phyloP scores from a whole-genome alignment of 2,113 vertebrate species.

The Ardeotis arabs region DNA sequence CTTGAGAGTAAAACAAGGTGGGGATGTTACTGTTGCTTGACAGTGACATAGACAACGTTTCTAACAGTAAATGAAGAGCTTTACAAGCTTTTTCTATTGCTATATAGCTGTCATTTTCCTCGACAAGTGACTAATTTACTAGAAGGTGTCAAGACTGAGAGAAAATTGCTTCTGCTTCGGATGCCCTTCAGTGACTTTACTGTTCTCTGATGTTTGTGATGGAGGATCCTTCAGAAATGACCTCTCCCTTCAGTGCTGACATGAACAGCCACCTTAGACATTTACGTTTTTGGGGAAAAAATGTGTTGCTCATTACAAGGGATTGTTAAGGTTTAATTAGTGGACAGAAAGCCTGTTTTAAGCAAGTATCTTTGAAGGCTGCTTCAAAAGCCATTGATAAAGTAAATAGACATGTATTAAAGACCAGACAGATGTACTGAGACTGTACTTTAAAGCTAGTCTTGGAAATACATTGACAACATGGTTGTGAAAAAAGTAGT shows the following conservation, averaged over 20 bases:
- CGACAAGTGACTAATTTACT: conserved; percentile 44
- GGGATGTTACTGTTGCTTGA: background rate
- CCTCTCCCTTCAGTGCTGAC: conserved; percentile 6
- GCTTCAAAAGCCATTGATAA: conserved; percentile 35
- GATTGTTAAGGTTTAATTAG: conserved; percentile 56
- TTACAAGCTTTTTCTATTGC: background rate
- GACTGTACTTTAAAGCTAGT: background rate
- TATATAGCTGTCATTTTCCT: conserved; percentile 34
- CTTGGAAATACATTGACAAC: conserved; percentile 32
- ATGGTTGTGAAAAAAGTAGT: background rate
- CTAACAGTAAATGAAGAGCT: conserved; percentile 30
- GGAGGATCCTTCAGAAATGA: conserved; percentile 22
- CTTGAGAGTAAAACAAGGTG: background rate
- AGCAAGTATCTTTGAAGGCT: conserved; percentile 39
- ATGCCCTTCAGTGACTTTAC: conserved; percentile 22
- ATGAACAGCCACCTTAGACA: background rate
- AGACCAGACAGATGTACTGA: background rate
- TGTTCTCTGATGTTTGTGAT: conserved; percentile 35
- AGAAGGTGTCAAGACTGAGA: conserved; percentile 16
- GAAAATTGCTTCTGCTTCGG: conserved; percentile 14
- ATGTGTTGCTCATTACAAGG: conserved; percentile 14
- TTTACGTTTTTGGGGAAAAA: background rate
- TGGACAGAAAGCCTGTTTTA: conserved; percentile 18
- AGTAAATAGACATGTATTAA: background rate
- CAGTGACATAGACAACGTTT: conserved; percentile 6